Percentiles rank a stretch among this genome's conserved stretches.
phyloP scores from a whole-genome alignment of 2,113 vertebrate genomes.

The Atherinomorus stipes region DNA sequence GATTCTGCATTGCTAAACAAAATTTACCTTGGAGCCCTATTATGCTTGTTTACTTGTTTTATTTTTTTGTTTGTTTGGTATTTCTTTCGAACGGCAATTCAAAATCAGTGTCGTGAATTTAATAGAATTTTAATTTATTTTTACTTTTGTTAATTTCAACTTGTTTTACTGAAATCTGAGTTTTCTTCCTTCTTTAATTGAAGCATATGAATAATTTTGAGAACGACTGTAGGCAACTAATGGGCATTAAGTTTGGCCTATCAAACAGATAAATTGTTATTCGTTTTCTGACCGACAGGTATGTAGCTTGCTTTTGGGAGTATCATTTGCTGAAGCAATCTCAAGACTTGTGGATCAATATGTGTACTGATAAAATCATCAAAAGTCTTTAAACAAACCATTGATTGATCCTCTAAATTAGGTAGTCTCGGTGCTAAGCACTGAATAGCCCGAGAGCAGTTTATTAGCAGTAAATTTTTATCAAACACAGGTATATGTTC shows the following conservation, averaged over 20 bases:
- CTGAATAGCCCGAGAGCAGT: not conserved
- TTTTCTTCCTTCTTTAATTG: too few relatives aligned
- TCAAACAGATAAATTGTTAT: not conserved
- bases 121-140: too few relatives aligned
- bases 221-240: not conserved
- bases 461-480: not conserved
- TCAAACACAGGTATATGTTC: not conserved
- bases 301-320: not conserved
- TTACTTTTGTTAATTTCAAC: too few relatives aligned
- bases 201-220: too few relatives aligned
- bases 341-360: slow-evolving; percentile 29
- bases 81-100: too few relatives aligned
- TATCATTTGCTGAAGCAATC: slow-evolving; percentile 9
- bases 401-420: slow-evolving; percentile 1
- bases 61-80: too few relatives aligned
- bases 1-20: too few relatives aligned
- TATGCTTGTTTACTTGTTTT: too few relatives aligned
- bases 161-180: too few relatives aligned
- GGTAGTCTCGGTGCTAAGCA: not conserved
- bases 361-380: slow-evolving; percentile 23
- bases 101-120: too few relatives aligned
- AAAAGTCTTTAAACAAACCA: not conserved
- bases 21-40: too few relatives aligned
- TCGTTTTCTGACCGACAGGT: slow-evolving; percentile 19
- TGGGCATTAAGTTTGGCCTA: slow-evolving; percentile 6